These are phyloP conservation scores for Hippocampus guttulatus DNA, from an alignment of 2,113 vertebrate genomes.

Conservation along the genomic window DNA sequence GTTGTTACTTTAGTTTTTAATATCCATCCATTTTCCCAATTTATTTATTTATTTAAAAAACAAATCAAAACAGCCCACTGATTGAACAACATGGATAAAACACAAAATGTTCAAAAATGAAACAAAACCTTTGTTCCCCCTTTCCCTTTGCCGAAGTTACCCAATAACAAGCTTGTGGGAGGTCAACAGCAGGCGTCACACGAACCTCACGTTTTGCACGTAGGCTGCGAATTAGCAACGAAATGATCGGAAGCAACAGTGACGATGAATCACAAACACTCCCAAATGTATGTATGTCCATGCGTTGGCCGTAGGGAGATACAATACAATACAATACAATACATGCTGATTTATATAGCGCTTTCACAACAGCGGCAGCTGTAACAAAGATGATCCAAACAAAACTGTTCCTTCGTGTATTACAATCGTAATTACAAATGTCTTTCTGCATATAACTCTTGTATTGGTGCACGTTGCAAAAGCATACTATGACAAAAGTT, in stretches of 20 bases:
- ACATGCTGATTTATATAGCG: no score
- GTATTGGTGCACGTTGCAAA: not conserved
- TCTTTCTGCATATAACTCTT: not conserved
- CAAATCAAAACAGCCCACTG: not conserved
- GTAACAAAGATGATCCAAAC: not conserved
- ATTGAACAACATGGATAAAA: no score
- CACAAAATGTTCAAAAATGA: not conserved
- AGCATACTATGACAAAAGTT: not conserved
- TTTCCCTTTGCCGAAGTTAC: not conserved
- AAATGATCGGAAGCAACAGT: not conserved
- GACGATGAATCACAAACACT: not conserved
- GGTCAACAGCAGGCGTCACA: not conserved
- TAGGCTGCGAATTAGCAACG: not conserved
- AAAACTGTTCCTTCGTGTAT: not conserved
- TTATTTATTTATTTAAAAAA: not conserved
- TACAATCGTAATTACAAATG: not conserved
- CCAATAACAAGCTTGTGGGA: not conserved
- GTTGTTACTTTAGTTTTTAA: not conserved
- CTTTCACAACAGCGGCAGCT: no score
- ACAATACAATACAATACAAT: no score
- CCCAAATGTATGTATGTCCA: not conserved
- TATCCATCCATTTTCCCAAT: not conserved
- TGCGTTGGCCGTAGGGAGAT: not conserved
- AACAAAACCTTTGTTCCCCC: not conserved
- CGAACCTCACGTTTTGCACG: slow-evolving; percentile 40